phyloP scores from a whole-genome alignment of 2,888 invertebrate species.

The Seladonia tumulorum region DNA sequence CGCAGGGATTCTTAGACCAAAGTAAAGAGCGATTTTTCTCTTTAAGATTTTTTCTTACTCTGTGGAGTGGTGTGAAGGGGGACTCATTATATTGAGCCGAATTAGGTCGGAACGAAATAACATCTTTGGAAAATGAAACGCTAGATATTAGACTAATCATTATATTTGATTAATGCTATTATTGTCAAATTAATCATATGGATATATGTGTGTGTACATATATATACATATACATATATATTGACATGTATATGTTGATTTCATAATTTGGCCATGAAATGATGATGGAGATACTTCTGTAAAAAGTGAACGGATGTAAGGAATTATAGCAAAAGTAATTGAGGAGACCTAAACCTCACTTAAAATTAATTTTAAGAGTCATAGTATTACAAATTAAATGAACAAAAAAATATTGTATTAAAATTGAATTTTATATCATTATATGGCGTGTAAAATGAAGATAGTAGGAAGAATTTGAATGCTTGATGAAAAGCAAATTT shows the following conservation, averaged over 20 bases:
- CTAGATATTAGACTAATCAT: slow-evolving; percentile 28
- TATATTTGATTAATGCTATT: slow-evolving; percentile 31
- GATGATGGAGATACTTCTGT: slow-evolving; percentile 5
- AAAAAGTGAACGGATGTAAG: slow-evolving; percentile 1
- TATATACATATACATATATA: too few species aligned
- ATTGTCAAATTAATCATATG: slow-evolving; percentile 2
- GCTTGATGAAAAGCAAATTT: slow-evolving; percentile 18
- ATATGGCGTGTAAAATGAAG: background rate
- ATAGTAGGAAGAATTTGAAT: background rate
- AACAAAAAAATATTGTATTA: background rate
- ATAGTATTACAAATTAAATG: slow-evolving; percentile 14
- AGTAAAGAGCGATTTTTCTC: slow-evolving; percentile 60
- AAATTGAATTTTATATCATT: slow-evolving; percentile 11
- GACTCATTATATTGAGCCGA: slow-evolving; percentile 48
- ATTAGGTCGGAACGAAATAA: slow-evolving; percentile 19
- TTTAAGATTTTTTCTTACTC: slow-evolving; percentile 57
- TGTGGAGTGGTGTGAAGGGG: slow-evolving; percentile 58
- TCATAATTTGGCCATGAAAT: slow-evolving; percentile 14
- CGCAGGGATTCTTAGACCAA: slow-evolving; percentile 63
- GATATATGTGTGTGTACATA: too few species aligned
- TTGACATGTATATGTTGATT: background rate
- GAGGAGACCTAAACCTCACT: slow-evolving; percentile 5
- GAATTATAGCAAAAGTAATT: slow-evolving; percentile 5
- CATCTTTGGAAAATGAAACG: slow-evolving; percentile 34
- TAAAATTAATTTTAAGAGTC: slow-evolving; percentile 18